Base-by-base conservation (phyloP, 2,113 vertebrate species). In the Vulpes ferrilata region DNA sequence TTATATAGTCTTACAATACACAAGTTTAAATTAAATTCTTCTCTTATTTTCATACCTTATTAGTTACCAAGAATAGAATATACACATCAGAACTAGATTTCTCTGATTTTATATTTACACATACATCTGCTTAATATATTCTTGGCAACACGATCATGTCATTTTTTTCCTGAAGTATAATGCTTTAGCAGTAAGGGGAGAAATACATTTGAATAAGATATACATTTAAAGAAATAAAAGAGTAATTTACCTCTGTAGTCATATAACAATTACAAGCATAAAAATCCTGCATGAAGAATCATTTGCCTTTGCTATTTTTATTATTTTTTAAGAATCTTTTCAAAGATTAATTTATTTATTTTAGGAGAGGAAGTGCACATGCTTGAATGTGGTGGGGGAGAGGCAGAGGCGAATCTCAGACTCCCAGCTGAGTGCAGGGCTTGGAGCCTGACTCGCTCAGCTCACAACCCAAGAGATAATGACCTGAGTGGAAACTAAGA, bases 1-100 rank as follows among this genome's bases (percentile, higher is more conserved):
- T 89, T 69, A 48, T 83, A 32, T 60, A 76, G 4, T 91, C 6
- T 71, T 35, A 69, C 0, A 88, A 53, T 88, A 60, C 27, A 9
- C 5, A 92, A 13, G 27, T 81, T 91, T 95, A 96, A 97, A 59
- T 90, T 95, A 79, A 93, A 91, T 84, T 94, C 32, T 93, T 11
- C 35, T 38, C 10, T 87, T 64, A 81, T 62, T 91, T 96, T 86
- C 81, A 65, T 89, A 78, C 35, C 90, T 84, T 32, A 51, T 93
- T 76, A 69, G 19, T 90, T 69, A 69, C 19, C 57, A 93, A 55
- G 57, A 88, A 43, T 90, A 90, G 65, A 93, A 94, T 76, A 55
- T 62, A 7, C 71, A 59, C 10, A 89, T 73, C 32, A 83, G 38
- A 69, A 88, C 48, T 81, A 64, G 80, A 82, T 92, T 73, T 89